Evolutionary conservation across 2,888 invertebrate species (phyloP), one percentile per base, ranked within the genome.

Genomic region (Heliconius ismenius): DNA sequence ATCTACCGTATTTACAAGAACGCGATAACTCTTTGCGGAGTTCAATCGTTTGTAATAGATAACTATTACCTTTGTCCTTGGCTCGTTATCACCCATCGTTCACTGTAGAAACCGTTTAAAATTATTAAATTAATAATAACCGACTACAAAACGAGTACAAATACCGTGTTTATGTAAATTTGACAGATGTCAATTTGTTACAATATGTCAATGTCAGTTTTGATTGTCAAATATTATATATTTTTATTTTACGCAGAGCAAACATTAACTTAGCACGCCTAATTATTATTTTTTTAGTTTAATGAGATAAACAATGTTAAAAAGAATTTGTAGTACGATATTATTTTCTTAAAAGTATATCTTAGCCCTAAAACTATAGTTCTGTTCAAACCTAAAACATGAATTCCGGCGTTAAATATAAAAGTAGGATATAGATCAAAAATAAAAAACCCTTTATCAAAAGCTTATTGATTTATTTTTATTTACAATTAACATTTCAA

Each of bases 41-140:
- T 84, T 82, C 81, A 84, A 81, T 82, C 81, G 81, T 68, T 77
- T 77, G 78, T 75, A 85, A 87, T 87, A 88, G 89, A 86, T 83
- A 82, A 79, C 82, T 81, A 83, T 87, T 91, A 92, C 92, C 92
- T 92, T 92, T 87, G 91, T 90, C 90, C 91, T 91, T 77, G 83
- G 85, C 77, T 88, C 89, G 80, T 83, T 86, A 84, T 91, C 91
- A 77, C 87, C 87, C 92, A 92, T 92, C 81, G 83, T 86, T 81
- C 84, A 83, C 84, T 87, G 83, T 84, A 83, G 26, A 82, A 81
- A 82, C 28, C 68, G 70, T 54, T 62, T 68, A 67, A 49, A 49
- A 49, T 49, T 49, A 49, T 49, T n/a, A 65, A 77, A 77, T 54
- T 36, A 63, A 73, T 58, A 63, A 72, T 64, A 77, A 69, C 73